Base-by-base conservation (phyloP, 1,140 invertebrate genomes). In the Drusus annulatus region DNA sequence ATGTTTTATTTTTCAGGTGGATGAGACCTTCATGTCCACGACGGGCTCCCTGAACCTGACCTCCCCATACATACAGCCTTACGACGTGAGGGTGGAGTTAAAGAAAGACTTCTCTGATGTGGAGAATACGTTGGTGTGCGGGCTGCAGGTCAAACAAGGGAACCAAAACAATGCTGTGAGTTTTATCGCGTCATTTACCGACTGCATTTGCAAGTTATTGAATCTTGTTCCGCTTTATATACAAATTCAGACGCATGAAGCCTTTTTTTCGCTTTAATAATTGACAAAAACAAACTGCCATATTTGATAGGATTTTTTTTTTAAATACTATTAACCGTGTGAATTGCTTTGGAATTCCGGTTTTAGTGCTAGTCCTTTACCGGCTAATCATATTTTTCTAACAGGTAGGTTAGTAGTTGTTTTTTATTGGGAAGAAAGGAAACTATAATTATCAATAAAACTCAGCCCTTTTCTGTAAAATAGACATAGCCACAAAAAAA, bases 61-160 rank as follows among this genome's bases (percentile, higher is more conserved):
- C 6, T 93, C 93, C 10, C 88, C 91, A 0, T 86, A 92, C 28
- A 87, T 95, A 19, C 89, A 89, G 17, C 87, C 95, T 45, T 94
- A 94, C 19, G 91, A 88, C 80, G 92, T 92, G 16, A 91, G 91
- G 73, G 87, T 93, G 62, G 86, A 90, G 56, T 90, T 93, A 7
- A 93, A 92, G 78, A 94, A 94, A 83, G 92, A 95, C 84, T 93
- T 94, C 63, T 92, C 91, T 0, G 91, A 92, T 23, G 85, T 87
- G 0, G 92, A 93, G 79, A 94, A 92, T 54, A 85, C 89, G 6
- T 75, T 94, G 0, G 90, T 91, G 4, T 87, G 91, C 10, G 90
- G 90, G 0, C 90, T 92, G 50, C 90, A 91, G 65, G 87, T 91
- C 31, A 86, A 87, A 50, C 88, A 89, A 45, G 89, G 88, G 0